Base-by-base conservation (phyloP, 2,888 invertebrate species). In the Nomada hirtipes region DNA sequence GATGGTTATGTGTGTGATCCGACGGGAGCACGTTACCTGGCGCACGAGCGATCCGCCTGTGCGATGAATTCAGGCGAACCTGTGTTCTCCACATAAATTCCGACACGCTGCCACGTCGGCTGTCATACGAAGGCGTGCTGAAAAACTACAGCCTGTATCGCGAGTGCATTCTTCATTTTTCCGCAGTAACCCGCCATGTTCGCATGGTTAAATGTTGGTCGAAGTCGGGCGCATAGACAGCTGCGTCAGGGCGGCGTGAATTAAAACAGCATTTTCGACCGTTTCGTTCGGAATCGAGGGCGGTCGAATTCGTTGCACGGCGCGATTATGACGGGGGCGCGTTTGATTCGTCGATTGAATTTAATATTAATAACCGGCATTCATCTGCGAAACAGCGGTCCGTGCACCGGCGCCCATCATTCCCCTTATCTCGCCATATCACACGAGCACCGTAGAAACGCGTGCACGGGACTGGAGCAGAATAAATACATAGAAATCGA, bases 61-160 rank as follows among this genome's bases (percentile, higher is more conserved):
- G 76, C 87, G 88, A 89, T 87, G 86, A 89, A 88, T 90, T 89
- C 88, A 84, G 87, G 87, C 87, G 86, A 88, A 89, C 89, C 88
- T 89, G 89, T 91, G 90, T 90, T 88, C 89, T 79, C 83, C 86
- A 88, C 90, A 91, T 91, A 91, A 91, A 91, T 91, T 91, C 86
- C 85, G 81, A 85, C 89, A 79, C 78, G 86, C 73, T 86, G 86
- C 86, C 79, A 83, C 86, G 87, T 88, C 86, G 88, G 86, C 90
- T 89, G 91, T 91, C 89, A 91, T 87, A 86, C 80, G 69, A 67
- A 67, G 74, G 81, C 76, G 79, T 83, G 71, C 77, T 82, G 83
- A 86, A 79, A 88, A 88, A 87, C 87, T 84, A 77, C 87, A 59
- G 53, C 55, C 83, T 83, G 84, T 71, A 79, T 83, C 83, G 72